Percentiles rank a stretch among this genome's conserved stretches.
These are phyloP conservation scores for Rhabditoides inermis DNA, from an alignment of 2,888 invertebrate species.

Conservation along the genomic window DNA sequence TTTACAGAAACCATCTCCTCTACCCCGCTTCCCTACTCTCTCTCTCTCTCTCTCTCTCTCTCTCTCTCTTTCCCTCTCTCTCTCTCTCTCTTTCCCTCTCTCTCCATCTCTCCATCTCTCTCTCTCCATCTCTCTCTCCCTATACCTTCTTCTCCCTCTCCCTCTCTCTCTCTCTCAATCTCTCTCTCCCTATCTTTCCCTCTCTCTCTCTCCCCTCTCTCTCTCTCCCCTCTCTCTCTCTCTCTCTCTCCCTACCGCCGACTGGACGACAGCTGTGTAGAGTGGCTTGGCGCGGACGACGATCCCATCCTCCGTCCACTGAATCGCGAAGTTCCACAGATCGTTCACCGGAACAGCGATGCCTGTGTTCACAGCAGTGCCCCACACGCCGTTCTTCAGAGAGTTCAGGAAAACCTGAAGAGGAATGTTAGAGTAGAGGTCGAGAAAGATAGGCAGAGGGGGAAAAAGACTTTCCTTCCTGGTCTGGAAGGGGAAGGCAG, in stretches of 20 bases:
- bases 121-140: constrained; percentile 1
- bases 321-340: too few relatives aligned
- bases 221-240: constrained; percentile 3
- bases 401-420: too few relatives aligned
- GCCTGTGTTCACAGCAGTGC: too few relatives aligned
- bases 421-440: too few relatives aligned
- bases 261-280: too few relatives aligned
- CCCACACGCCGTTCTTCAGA: too few relatives aligned
- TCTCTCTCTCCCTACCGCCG: constrained; percentile 3
- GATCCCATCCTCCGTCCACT: too few relatives aligned
- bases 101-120: background rate
- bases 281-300: too few relatives aligned
- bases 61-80: constrained; percentile 6
- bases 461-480: too few relatives aligned
- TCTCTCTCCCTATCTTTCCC: constrained; percentile 1
- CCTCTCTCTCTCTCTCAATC: background rate
- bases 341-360: too few relatives aligned
- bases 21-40: constrained; percentile 1
- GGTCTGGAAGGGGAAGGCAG: too few relatives aligned
- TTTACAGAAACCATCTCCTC: background rate
- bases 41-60: constrained; percentile 7
- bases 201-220: constrained; percentile 4
- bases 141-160: constrained; percentile 6
- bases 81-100: constrained; percentile 2
- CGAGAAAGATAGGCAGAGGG: too few relatives aligned